These are phyloP conservation scores for Coryphaenoides rupestris DNA, from an alignment of 2,113 vertebrate species.

Conservation along the genomic window DNA sequence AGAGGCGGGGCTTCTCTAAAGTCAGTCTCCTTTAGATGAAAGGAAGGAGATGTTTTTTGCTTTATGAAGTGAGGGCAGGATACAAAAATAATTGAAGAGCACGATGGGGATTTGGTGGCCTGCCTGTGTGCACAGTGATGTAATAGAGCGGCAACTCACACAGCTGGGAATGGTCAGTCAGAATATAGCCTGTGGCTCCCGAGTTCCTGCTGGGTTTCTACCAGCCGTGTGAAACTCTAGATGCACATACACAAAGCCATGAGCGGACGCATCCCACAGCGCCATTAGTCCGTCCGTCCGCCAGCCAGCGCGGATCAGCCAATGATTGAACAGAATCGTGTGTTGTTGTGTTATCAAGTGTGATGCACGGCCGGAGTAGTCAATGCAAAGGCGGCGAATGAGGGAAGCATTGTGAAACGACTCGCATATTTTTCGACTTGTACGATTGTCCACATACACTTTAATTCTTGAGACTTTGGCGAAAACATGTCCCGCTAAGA, in stretches of 20 bases:
- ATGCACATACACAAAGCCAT: constrained; percentile 30
- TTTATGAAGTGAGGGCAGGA: too few relatives aligned
- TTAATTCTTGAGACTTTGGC: too few relatives aligned
- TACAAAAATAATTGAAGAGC: too few relatives aligned
- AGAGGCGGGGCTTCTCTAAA: constrained; percentile 4
- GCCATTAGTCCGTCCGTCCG: constrained; percentile 3
- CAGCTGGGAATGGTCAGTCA: constrained; percentile 50
- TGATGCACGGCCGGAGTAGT: constrained; percentile 1
- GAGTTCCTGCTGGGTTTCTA: constrained; percentile 30
- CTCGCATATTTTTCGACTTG: too few relatives aligned
- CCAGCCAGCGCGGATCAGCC: constrained; percentile 17
- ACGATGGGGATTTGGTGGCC: neutral
- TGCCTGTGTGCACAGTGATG: constrained; percentile 19
- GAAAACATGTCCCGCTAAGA: too few relatives aligned
- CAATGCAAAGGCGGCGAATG: constrained; percentile 1
- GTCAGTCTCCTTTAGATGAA: constrained; percentile 13
- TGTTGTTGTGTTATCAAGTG: neutral
- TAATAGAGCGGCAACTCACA: constrained; percentile 4
- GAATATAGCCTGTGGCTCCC: constrained; percentile 46
- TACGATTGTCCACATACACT: too few relatives aligned
- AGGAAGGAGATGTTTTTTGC: constrained; percentile 2
- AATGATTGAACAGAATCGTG: constrained; percentile 14
- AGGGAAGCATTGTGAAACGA: too few relatives aligned
- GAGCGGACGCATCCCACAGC: constrained; percentile 15
- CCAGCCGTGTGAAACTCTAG: constrained; percentile 36